These are phyloP conservation scores for Coelopa pilipes DNA, from an alignment of 2,888 invertebrate species.

Conservation along the genomic window DNA sequence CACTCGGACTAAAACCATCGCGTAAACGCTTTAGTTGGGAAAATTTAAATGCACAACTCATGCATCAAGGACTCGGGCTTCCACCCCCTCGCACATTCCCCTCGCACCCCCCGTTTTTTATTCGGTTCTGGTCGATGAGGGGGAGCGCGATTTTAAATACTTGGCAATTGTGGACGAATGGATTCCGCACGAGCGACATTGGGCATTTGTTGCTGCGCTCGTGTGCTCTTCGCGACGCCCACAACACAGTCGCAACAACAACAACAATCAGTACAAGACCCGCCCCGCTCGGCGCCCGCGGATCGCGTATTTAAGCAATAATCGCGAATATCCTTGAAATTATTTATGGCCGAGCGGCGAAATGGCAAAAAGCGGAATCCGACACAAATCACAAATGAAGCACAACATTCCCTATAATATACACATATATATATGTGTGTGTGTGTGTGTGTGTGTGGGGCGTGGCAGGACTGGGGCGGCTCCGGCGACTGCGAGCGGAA, in stretches of 20 bases:
- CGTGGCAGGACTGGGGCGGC: neutral
- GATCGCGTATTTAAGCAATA: constrained; percentile 9
- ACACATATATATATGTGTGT: neutral
- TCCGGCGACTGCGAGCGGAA: neutral
- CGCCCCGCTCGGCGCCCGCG: neutral
- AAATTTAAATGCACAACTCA: no score
- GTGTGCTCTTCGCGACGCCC: no score
- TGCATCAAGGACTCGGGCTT: neutral
- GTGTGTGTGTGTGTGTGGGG: neutral
- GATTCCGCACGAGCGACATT: constrained; percentile 16
- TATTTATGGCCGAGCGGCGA: constrained; percentile 23
- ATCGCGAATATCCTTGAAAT: constrained; percentile 34
- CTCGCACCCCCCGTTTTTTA: neutral
- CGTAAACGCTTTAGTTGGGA: no score
- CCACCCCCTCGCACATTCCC: no score
- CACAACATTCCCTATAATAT: neutral
- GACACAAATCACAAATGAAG: constrained; percentile 16
- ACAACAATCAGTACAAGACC: neutral
- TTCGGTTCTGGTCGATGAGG: neutral
- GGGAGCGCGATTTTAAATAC: constrained; percentile 5
- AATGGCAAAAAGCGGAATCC: neutral
- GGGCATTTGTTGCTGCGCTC: no score
- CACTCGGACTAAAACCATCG: neutral
- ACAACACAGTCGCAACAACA: no score
- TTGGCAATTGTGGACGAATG: constrained; percentile 1